phyloP scores from a whole-genome alignment of 2,113 vertebrate species.

The Parotia lawesii region DNA sequence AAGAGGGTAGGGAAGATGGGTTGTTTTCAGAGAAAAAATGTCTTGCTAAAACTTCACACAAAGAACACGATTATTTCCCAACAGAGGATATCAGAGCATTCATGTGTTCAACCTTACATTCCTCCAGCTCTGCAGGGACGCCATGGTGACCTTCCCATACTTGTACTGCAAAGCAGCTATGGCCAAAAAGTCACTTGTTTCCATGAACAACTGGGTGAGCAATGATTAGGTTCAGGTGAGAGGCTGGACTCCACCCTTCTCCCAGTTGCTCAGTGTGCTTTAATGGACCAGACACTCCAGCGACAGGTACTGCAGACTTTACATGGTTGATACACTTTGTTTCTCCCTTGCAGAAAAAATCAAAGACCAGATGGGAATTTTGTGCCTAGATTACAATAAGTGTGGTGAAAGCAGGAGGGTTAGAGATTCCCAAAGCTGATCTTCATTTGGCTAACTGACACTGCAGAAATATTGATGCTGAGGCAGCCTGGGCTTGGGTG shows the following conservation, averaged over 20 bases:
- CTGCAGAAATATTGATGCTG: background rate
- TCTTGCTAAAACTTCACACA: background rate
- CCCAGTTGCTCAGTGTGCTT: background rate
- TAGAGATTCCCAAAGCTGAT: background rate
- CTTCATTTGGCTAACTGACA: background rate
- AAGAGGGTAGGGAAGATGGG: background rate
- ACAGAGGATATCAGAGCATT: background rate
- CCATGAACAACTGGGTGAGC: background rate
- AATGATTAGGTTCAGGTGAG: background rate
- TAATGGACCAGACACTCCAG: background rate
- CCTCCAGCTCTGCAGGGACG: background rate
- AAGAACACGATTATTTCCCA: background rate
- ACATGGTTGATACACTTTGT: background rate
- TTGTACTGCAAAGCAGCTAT: background rate
- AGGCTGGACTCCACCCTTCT: background rate
- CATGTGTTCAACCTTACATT: background rate
- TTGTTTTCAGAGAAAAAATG: background rate
- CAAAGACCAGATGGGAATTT: background rate
- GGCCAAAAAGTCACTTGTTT: background rate
- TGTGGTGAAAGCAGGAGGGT: background rate
- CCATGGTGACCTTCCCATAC: background rate
- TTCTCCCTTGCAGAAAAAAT: background rate
- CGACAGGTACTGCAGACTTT: background rate
- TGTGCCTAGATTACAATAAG: background rate
- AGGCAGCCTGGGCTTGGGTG: background rate